phyloP scores from a whole-genome alignment of 2,797 vertebrate genomes.

The Cetoscarus ocellatus region DNA sequence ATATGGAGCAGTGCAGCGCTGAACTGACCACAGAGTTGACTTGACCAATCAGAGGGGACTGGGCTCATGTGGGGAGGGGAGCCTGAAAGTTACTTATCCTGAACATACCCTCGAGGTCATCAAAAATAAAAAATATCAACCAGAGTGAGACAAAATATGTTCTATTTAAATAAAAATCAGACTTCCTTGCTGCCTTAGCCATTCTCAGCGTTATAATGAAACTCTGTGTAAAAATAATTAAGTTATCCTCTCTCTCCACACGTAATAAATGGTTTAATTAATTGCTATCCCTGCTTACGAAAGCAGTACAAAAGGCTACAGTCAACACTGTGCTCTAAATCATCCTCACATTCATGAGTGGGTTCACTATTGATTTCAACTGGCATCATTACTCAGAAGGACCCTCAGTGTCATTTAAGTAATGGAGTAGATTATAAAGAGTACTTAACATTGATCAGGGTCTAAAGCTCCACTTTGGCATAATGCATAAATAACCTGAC shows the following conservation, averaged over 20 bases:
- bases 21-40: no score
- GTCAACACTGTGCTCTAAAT: constrained; percentile 51
- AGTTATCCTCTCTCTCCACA: constrained; percentile 18
- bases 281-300: constrained; percentile 48
- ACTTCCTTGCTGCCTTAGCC: constrained; percentile 9
- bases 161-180: constrained; percentile 11
- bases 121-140: no score
- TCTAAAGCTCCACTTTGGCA: constrained; percentile 41
- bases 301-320: constrained; percentile 40
- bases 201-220: constrained; percentile 38
- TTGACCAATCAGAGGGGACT: no score
- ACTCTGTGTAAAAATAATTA: constrained; percentile 44
- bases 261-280: constrained; percentile 51
- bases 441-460: constrained; percentile 73
- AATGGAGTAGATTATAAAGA: constrained; percentile 67
- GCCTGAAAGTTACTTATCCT: no score
- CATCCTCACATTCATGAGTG: constrained; percentile 32
- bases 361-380: constrained; percentile 53
- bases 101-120: no score
- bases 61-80: no score
- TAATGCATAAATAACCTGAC: constrained; percentile 57
- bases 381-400: constrained; percentile 53
- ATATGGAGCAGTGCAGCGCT: no score
- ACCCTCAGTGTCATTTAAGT: constrained; percentile 63
- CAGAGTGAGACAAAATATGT: constrained; percentile 13